Percentiles rank a stretch among this genome's conserved stretches.
phyloP scores from a whole-genome alignment of 2,888 invertebrate species.

The Hedychridium roseum region DNA sequence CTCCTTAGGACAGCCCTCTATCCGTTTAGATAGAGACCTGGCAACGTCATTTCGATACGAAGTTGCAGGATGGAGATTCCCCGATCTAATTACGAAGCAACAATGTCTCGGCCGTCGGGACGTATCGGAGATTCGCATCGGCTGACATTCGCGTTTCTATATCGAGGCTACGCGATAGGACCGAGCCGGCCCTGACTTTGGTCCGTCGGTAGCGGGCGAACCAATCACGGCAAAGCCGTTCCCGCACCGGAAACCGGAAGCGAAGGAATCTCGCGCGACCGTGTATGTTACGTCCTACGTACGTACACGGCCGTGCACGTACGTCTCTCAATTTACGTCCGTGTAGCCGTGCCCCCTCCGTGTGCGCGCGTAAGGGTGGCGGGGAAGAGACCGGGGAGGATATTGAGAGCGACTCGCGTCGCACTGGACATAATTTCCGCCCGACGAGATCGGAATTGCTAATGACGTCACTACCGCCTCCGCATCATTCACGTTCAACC shows the following conservation, averaged over 20 bases:
- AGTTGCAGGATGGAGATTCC: constrained; percentile 23
- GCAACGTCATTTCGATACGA: no score
- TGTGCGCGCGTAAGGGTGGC: constrained; percentile 31
- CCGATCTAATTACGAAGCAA: constrained; percentile 38
- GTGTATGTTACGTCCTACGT: constrained; percentile 24
- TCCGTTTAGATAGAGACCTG: no score
- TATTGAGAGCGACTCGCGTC: constrained; percentile 63
- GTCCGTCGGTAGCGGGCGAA: constrained; percentile 33
- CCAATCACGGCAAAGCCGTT: constrained; percentile 53
- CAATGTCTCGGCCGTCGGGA: constrained; percentile 24
- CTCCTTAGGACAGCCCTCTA: no score
- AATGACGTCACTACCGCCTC: constrained; percentile 62
- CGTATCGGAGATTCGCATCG: constrained; percentile 15
- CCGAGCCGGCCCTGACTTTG: constrained; percentile 18
- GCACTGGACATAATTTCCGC: constrained; percentile 65
- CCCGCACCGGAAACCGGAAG: constrained; percentile 59
- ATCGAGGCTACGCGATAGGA: constrained; percentile 30
- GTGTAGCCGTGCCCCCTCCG: constrained; percentile 17
- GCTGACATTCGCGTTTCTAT: constrained; percentile 40
- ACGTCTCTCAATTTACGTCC: constrained; percentile 1
- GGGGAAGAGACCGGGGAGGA: constrained; percentile 42
- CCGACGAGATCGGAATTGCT: constrained; percentile 65
- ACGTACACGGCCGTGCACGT: constrained; percentile 12
- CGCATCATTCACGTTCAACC: constrained; percentile 56
- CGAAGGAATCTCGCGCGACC: constrained; percentile 54